These are phyloP conservation scores for Sylvia atricapilla DNA, from an alignment of 2,113 vertebrate genomes.

Conservation along the genomic window DNA sequence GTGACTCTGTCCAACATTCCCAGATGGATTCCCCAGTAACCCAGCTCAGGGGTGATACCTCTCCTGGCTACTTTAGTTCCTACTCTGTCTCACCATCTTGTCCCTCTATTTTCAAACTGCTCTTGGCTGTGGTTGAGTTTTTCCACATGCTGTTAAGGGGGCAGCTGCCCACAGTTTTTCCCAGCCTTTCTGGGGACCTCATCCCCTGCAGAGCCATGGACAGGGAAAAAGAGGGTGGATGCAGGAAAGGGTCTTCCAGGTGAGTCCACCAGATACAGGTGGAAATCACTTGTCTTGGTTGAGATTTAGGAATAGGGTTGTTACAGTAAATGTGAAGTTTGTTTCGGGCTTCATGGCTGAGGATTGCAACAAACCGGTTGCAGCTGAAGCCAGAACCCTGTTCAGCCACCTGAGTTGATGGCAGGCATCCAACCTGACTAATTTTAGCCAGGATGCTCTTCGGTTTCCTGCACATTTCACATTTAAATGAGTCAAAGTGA, in stretches of 20 bases:
- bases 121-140: background rate
- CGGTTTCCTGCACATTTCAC: background rate
- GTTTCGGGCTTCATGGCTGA: background rate
- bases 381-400: fast-evolving
- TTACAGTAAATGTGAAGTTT: background rate
- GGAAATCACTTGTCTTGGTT: background rate
- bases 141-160: background rate
- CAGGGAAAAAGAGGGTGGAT: background rate
- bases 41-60: background rate
- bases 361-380: background rate
- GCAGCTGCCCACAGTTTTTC: background rate
- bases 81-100: background rate
- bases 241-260: background rate
- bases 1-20: background rate
- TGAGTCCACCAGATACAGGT: background rate
- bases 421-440: background rate
- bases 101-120: background rate
- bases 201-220: fast-evolving
- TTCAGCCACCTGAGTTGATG: background rate
- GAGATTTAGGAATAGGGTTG: background rate
- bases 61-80: background rate
- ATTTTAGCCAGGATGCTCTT: background rate
- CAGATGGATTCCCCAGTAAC: background rate
- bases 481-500: background rate
- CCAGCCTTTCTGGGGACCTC: background rate